Evolutionary conservation across 2,888 invertebrate species (phyloP).

Genomic region (Scotopteryx bipunctaria): DNA sequence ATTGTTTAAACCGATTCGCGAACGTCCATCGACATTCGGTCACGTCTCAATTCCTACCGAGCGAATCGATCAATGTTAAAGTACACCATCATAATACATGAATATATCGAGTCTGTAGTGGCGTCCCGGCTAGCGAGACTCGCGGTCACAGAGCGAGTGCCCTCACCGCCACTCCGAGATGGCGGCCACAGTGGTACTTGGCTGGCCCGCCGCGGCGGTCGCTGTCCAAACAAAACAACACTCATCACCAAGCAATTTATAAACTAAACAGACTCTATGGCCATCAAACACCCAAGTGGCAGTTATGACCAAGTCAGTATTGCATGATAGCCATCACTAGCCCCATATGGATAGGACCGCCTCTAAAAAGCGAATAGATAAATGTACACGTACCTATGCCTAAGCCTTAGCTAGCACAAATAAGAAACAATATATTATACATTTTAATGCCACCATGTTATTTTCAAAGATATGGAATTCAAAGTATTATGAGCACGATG

Average conservation of each 20-base stretch:
- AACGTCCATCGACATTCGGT: constrained; percentile 42
- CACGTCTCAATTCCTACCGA: constrained; percentile 47
- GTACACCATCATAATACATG: constrained; percentile 48
- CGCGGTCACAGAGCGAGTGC: constrained; percentile 52
- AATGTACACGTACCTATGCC: constrained; percentile 25
- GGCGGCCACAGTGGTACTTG: constrained; percentile 83
- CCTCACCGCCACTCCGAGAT: constrained; percentile 84
- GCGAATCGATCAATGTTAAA: constrained; percentile 39
- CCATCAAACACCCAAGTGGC: background rate
- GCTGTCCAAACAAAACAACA: constrained; percentile 38
- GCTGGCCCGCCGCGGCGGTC: constrained; percentile 77
- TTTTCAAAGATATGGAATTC: background rate
- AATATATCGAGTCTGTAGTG: constrained; percentile 47
- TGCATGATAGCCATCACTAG: background rate
- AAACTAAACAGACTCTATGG: no score
- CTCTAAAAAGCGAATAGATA: constrained; percentile 9
- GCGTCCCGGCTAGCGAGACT: constrained; percentile 27
- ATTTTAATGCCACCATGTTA: background rate
- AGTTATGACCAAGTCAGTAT: background rate
- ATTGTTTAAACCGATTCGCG: constrained; percentile 42
- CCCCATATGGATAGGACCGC: background rate
- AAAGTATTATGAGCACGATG: background rate
- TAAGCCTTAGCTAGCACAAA: constrained; percentile 31
- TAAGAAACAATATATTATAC: constrained; percentile 12
- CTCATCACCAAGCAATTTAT: constrained; percentile 9